These are phyloP conservation scores for Promerops cafer DNA, from an alignment of 2,113 vertebrate species.

Conservation along the genomic window DNA sequence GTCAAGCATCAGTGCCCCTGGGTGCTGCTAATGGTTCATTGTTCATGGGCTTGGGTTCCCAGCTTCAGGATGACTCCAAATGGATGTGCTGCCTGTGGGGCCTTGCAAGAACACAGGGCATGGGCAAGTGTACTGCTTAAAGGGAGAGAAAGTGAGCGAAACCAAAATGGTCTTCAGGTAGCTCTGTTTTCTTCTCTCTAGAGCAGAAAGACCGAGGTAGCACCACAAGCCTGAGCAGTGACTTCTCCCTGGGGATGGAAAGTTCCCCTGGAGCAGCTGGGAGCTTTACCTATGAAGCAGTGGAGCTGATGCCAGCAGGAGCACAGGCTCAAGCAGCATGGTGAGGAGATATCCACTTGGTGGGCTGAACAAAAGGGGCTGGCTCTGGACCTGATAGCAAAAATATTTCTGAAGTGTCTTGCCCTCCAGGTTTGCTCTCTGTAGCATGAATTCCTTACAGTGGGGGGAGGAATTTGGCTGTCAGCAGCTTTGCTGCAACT, in stretches of 20 bases:
- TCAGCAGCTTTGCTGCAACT: neutral
- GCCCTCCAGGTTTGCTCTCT: neutral
- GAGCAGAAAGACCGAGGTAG: slow-evolving; percentile 89
- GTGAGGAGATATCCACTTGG: slow-evolving; percentile 66
- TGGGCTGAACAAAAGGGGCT: neutral
- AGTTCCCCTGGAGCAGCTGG: slow-evolving; percentile 78
- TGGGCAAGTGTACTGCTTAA: neutral
- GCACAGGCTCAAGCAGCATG: slow-evolving; percentile 80
- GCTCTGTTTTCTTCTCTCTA: slow-evolving; percentile 56
- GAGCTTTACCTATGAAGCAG: slow-evolving; percentile 79
- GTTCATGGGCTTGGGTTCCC: neutral
- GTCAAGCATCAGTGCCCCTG: neutral
- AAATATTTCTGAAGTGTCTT: neutral
- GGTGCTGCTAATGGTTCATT: neutral
- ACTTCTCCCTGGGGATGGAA: slow-evolving; percentile 92
- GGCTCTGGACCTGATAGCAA: neutral
- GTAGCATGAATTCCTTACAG: neutral
- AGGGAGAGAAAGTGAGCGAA: neutral
- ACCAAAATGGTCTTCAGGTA: neutral
- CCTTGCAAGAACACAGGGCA: neutral
- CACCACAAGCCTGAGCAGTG: slow-evolving; percentile 92
- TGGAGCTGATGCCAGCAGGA: slow-evolving; percentile 80
- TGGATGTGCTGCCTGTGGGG: neutral
- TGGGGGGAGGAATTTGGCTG: neutral
- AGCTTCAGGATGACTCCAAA: neutral